These are phyloP conservation scores for Myripristis jacobus DNA, from an alignment of 2,797 vertebrate species.

Conservation along the genomic window DNA sequence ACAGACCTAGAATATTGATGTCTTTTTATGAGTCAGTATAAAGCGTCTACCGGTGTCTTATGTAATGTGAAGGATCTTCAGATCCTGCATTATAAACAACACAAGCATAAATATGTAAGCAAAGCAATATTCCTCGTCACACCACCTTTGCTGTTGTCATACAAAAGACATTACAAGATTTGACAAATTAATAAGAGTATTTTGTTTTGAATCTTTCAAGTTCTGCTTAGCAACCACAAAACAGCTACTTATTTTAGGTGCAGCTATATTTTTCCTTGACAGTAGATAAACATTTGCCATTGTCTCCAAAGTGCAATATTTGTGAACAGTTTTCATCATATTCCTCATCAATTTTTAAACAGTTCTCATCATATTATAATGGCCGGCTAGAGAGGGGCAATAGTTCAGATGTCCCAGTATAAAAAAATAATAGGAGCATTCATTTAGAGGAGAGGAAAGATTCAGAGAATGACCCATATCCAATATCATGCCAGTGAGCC, in stretches of 20 bases:
- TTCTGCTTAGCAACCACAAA: constrained; percentile 51
- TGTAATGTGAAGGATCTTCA: constrained; percentile 29
- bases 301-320: no score
- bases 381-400: constrained; percentile 39
- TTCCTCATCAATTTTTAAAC: no score
- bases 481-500: constrained; percentile 56
- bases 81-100: no score
- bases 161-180: no score
- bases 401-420: constrained; percentile 30
- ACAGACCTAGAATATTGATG: no score
- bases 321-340: no score
- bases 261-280: constrained; percentile 55
- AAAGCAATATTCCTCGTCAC: no score
- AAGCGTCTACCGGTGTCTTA: constrained; percentile 25
- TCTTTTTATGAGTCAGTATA: no score
- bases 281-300: constrained; percentile 43
- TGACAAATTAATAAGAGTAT: constrained; percentile 23
- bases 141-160: no score
- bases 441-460: constrained; percentile 29
- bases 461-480: constrained; percentile 59
- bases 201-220: constrained; percentile 56
- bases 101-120: no score
- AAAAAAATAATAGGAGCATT: constrained; percentile 45
- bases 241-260: constrained; percentile 50
- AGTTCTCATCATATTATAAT: not conserved